phyloP scores from a whole-genome alignment of 2,797 vertebrate species.

The Acanthornis magna region DNA sequence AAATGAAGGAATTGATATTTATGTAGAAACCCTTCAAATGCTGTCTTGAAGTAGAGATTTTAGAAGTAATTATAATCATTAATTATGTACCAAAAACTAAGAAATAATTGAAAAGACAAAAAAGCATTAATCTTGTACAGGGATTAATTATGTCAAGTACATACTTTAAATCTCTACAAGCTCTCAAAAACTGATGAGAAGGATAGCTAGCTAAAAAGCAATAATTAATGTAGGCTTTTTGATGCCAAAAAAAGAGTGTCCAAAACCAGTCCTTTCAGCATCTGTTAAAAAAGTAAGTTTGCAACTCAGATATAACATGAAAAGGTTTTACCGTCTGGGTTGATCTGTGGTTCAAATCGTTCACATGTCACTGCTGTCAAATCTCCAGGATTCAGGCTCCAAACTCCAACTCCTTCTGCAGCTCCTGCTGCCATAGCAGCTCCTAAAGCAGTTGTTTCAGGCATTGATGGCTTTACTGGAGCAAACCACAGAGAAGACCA shows the following conservation, averaged over 20 bases:
- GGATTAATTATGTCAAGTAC: neutral
- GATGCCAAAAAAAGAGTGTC: neutral
- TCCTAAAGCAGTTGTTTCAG: slow-evolving; percentile 94
- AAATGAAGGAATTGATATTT: neutral
- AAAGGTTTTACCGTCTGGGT: slow-evolving; percentile 82
- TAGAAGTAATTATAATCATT: neutral
- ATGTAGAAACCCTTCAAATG: neutral
- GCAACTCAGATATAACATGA: neutral
- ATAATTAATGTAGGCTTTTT: neutral
- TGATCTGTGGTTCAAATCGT: slow-evolving; percentile 96
- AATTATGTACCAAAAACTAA: neutral
- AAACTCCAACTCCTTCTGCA: slow-evolving; percentile 93
- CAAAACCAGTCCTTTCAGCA: neutral
- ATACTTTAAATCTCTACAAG: neutral
- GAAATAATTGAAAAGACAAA: neutral
- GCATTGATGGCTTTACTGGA: slow-evolving; percentile 95
- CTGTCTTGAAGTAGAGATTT: neutral
- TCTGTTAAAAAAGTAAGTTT: neutral
- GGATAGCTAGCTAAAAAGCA: neutral
- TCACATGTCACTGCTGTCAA: slow-evolving; percentile 90
- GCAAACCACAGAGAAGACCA: slow-evolving; percentile 1
- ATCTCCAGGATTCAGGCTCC: slow-evolving; percentile 89
- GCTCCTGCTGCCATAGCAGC: slow-evolving; percentile 97
- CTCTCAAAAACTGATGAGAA: neutral
- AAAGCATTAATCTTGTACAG: neutral